Conservation (phyloP, 2,113 vertebrate genomes). For the Stercorarius parasiticus region DNA sequence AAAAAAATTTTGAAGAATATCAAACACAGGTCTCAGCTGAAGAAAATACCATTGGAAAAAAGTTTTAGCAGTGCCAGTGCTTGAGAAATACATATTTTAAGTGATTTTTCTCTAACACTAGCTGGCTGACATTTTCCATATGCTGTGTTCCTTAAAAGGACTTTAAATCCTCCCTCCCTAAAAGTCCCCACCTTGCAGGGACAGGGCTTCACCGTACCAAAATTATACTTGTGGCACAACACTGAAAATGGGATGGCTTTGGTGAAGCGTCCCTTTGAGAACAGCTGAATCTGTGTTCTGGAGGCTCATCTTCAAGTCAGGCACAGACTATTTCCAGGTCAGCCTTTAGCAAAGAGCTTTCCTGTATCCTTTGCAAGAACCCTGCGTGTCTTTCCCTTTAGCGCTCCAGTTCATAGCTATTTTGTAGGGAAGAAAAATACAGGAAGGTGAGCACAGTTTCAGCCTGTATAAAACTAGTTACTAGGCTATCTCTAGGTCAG, state of each 20-base stretch:
- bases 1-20: background rate
- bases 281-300: background rate
- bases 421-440: background rate
- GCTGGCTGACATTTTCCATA: background rate
- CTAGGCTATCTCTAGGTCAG: background rate
- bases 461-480: background rate
- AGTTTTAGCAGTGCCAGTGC: background rate
- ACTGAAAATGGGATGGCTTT: background rate
- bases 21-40: background rate
- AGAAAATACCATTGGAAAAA: background rate
- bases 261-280: background rate
- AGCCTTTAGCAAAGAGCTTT: background rate
- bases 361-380: background rate
- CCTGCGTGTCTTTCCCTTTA: background rate
- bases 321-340: background rate
- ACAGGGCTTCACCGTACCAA: background rate
- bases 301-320: background rate
- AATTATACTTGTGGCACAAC: background rate
- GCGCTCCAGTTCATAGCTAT: background rate
- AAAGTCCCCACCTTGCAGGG: background rate
- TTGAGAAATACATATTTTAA: background rate
- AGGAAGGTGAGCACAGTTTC: background rate
- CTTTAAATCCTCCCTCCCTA: background rate
- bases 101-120: background rate
- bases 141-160: background rate